Percentiles rank a stretch among this genome's conserved stretches.
Evolutionary conservation across 2,797 vertebrate species (phyloP).

Genomic region (Anguilla marmorata): DNA sequence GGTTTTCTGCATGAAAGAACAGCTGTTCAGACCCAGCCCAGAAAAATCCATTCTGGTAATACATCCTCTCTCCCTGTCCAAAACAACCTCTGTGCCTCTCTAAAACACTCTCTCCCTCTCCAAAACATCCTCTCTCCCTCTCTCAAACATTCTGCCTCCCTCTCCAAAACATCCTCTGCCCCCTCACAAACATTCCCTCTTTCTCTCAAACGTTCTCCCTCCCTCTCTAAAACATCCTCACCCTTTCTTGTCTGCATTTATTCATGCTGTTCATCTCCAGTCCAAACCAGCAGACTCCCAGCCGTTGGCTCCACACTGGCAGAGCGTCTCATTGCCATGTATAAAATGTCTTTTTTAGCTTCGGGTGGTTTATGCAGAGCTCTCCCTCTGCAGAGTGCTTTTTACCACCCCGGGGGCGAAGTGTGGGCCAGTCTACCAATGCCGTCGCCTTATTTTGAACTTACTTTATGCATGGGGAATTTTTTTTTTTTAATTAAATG

Average conservation of each 20-base stretch:
- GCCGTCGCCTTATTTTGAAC: neutral
- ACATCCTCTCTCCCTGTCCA: neutral
- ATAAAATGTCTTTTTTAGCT: neutral
- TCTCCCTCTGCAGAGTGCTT: conserved; percentile 13
- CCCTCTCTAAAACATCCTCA: neutral
- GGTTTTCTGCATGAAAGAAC: neutral
- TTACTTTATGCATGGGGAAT: neutral
- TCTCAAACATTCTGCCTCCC: neutral
- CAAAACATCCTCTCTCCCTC: neutral
- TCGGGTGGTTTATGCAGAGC: conserved; percentile 18
- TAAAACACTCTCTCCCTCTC: neutral
- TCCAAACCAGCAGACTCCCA: neutral
- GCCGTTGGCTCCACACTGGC: too few species aligned
- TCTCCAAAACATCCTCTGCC: too few species aligned
- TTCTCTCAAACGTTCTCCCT: conserved; percentile 3
- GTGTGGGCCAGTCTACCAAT: too few species aligned
- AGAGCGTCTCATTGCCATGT: neutral
- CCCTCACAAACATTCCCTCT: neutral
- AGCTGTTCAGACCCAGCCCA: neutral
- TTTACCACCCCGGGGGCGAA: neutral
- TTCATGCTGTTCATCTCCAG: neutral
- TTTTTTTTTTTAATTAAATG: neutral
- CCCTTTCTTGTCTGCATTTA: neutral
- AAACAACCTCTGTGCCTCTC: neutral
- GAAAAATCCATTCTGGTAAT: neutral